A percentile compares a stretch with the other conserved stretches of the same genome.
phyloP scores from a whole-genome alignment of 2,888 invertebrate genomes.

The Zaprionus lineosus region DNA sequence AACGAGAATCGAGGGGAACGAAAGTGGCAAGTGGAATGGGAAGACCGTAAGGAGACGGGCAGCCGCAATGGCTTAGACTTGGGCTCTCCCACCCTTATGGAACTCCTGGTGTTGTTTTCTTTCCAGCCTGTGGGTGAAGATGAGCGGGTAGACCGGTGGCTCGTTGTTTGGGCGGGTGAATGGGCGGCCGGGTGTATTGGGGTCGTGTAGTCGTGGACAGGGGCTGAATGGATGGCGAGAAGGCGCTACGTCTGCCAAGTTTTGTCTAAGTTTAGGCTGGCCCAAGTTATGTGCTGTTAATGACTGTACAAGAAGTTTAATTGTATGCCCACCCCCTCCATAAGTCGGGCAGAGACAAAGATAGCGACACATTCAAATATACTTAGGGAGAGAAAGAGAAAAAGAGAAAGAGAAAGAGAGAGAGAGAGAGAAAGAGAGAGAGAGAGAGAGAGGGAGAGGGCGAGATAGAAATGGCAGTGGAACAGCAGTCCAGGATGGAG shows the following conservation, averaged over 20 bases:
- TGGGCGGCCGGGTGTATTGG: too few species aligned
- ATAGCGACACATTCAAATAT: slow-evolving; percentile 8
- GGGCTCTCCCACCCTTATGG: neutral
- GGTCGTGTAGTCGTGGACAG: neutral
- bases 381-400: neutral
- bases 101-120: slow-evolving; percentile 1
- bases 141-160: too few species aligned
- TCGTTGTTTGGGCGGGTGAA: too few species aligned
- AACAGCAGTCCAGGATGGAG: too few species aligned
- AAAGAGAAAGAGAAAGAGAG: slow-evolving; percentile 2
- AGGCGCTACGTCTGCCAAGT: slow-evolving; percentile 68
- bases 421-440: slow-evolving; percentile 6
- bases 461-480: too few species aligned
- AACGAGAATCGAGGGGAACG: too few species aligned
- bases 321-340: slow-evolving; percentile 64
- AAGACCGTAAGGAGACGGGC: slow-evolving; percentile 38
- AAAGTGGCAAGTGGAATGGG: too few species aligned
- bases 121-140: too few species aligned
- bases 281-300: slow-evolving; percentile 74
- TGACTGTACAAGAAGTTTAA: slow-evolving; percentile 79
- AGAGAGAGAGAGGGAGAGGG: neutral
- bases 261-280: slow-evolving; percentile 55
- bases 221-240: neutral
- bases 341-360: slow-evolving; percentile 21
- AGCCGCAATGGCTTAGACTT: slow-evolving; percentile 56